Evolutionary conservation across 2,888 invertebrate genomes (phyloP).

Genomic region (Euplagia quadripunctaria): DNA sequence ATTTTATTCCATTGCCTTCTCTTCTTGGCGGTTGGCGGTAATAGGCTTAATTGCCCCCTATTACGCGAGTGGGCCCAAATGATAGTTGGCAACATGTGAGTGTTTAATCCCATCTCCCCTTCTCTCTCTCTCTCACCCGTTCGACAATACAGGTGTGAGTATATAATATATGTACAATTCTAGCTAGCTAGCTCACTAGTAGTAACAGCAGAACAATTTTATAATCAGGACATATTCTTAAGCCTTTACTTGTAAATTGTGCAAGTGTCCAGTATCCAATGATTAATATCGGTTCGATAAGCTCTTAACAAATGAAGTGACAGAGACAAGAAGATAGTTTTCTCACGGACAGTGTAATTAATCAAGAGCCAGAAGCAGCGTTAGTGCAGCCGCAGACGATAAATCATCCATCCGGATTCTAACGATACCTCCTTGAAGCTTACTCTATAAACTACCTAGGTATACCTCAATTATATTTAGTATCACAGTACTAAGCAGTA

Average conservation of each 20-base stretch:
- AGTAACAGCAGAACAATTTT: not conserved
- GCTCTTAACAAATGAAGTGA: slow-evolving; percentile 69
- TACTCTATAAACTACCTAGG: slow-evolving; percentile 49
- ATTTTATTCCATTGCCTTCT: too few species aligned
- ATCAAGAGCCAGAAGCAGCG: slow-evolving; percentile 67
- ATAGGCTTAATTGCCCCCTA: not conserved
- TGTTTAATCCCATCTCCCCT: too few species aligned
- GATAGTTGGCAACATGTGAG: too few species aligned
- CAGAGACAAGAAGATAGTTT: slow-evolving; percentile 75
- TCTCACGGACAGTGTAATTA: slow-evolving; percentile 75
- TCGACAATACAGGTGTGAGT: too few species aligned
- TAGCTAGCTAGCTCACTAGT: too few species aligned
- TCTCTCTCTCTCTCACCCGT: too few species aligned
- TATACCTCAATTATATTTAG: slow-evolving; percentile 24
- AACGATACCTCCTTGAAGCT: slow-evolving; percentile 59
- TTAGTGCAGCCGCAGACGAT: slow-evolving; percentile 59
- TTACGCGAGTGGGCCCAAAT: too few species aligned
- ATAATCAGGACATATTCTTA: not conserved
- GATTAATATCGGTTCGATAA: slow-evolving; percentile 67
- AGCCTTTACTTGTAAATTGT: not conserved
- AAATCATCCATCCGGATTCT: slow-evolving; percentile 72
- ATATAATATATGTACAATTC: too few species aligned
- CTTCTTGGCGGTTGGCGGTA: too few species aligned
- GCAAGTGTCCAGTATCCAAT: slow-evolving; percentile 31
- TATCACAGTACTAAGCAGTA: not conserved